Base-by-base conservation (phyloP, 2,113 vertebrate genomes). In the Periophthalmus modestus region DNA sequence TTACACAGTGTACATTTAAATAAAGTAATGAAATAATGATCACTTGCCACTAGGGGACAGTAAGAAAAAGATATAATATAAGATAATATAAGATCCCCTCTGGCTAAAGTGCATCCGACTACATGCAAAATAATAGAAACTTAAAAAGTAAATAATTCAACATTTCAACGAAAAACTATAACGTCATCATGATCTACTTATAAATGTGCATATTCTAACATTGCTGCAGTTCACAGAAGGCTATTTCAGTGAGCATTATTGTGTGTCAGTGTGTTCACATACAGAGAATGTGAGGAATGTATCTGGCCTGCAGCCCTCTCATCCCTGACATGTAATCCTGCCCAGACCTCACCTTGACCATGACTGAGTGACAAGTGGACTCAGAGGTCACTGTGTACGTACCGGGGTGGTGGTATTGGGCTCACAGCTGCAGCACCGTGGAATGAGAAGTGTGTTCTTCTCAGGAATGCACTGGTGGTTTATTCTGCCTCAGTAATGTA, bases 311-410 rank as follows among this genome's bases (percentile, higher is more conserved):
- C 72, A 75, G 68, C 18, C 14, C 2, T 2, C 81, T 81, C 72
- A 68, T 57, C 58, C 72, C n/a, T 70, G 59, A 81, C 78, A 72
- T 5, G 2, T 82, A 79, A 87, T 84, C 81, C 83, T 23, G 63
- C 69, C 50, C 79, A 80, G 88, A 77, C 77, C 82, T 76, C 66
- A 82, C 82, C 76, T 85, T 77, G 75, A 78, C 81, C 68, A 18
- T 39, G 52, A 73, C 19, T 69, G 71, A 80, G 69, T 71, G 72
- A 77, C 82, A 62, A 72, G 63, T 72, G 77, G 63, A 75, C 71
- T 76, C 69, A 61, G 62, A 74, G 80, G 77, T 48, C 63, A 43
- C 61, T 39, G 34, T 65, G 34, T 3, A 34, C 7, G 13, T 2
- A 34, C 19, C 7, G 19, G n/a, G 52, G 52, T n/a, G 19, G 2